These are phyloP conservation scores for Melieria omissa DNA, from an alignment of 2,888 invertebrate species.

Conservation along the genomic window DNA sequence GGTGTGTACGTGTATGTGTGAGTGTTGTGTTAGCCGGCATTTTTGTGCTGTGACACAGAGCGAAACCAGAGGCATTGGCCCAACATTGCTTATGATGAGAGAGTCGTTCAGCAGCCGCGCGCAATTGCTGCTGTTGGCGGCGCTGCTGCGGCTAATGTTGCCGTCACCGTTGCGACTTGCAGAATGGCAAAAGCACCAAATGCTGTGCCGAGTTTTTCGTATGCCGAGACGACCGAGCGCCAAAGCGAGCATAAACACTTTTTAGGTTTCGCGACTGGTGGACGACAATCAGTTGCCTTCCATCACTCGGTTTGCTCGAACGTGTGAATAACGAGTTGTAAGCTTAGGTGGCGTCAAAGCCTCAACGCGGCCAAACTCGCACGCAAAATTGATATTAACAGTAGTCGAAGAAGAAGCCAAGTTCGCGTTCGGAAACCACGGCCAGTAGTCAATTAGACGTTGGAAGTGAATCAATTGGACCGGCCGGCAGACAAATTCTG, in stretches of 20 bases:
- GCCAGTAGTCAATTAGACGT: no score
- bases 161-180: not conserved
- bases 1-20: not conserved
- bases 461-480: no score
- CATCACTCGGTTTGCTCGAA: constrained; percentile 47
- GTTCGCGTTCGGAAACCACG: no score
- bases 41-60: not conserved
- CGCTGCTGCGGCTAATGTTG: not conserved
- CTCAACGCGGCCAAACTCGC: no score
- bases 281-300: constrained; percentile 47
- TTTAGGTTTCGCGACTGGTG: constrained; percentile 29
- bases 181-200: not conserved
- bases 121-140: not conserved
- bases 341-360: no score
- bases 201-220: no score
- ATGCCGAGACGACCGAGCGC: no score
- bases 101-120: not conserved
- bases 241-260: constrained; percentile 11
- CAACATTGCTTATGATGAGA: not conserved
- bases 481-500: no score
- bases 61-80: not conserved
- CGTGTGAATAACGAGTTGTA: constrained; percentile 26
- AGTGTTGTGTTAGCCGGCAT: not conserved
- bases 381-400: no score
- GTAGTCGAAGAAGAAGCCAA: no score